A percentile compares a stretch with the other conserved stretches of the same genome.
Evolutionary conservation across 1,140 invertebrate species (phyloP).

Genomic region (Melanaphis sacchari): DNA sequence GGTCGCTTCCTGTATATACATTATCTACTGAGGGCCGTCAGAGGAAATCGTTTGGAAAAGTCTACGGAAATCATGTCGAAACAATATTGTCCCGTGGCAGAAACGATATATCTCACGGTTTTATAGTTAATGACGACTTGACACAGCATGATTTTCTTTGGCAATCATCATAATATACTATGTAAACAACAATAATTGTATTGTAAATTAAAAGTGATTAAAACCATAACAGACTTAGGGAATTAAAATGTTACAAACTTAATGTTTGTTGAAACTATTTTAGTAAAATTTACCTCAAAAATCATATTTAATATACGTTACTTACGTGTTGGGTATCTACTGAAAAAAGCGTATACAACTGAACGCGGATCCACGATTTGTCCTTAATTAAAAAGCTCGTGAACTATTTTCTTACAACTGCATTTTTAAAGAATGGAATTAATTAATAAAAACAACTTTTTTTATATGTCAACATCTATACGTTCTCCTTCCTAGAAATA

Average conservation of each 20-base stretch:
- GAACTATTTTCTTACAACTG: no score
- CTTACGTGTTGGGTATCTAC: no score
- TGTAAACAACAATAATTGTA: not conserved
- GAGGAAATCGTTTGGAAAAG: conserved; percentile 10
- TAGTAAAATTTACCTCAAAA: not conserved
- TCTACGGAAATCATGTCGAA: conserved; percentile 17
- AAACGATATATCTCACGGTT: not conserved
- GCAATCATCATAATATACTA: not conserved
- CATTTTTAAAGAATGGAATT: no score
- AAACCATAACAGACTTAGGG: not conserved
- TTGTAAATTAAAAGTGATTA: not conserved
- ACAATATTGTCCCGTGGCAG: not conserved
- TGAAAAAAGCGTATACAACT: no score
- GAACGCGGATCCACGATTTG: no score
- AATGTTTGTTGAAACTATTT: not conserved
- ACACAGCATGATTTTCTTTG: not conserved
- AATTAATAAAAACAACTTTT: no score
- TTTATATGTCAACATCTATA: no score
- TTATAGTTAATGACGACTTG: not conserved
- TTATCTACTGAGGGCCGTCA: not conserved
- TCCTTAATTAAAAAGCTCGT: no score
- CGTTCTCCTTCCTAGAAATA: no score
- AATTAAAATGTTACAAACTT: not conserved
- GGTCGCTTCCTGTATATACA: not conserved
- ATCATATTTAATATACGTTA: not conserved